A percentile compares a stretch with the other conserved stretches of the same genome.
These are phyloP conservation scores for Tethea ocularis DNA, from an alignment of 2,888 invertebrate genomes.

Conservation along the genomic window DNA sequence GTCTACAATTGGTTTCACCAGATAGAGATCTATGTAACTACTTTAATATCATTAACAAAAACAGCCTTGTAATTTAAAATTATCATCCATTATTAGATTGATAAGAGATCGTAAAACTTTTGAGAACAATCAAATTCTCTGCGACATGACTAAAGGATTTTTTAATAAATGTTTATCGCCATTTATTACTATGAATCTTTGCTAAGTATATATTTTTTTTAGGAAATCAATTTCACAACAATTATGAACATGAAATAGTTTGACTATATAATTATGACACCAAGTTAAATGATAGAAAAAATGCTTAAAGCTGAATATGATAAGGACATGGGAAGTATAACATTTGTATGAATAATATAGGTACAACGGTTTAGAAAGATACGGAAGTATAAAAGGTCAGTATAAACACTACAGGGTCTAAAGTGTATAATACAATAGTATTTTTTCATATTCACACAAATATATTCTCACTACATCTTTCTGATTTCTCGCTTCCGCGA, in stretches of 20 bases:
- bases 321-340: slow-evolving; percentile 16
- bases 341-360: slow-evolving; percentile 23
- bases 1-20: slow-evolving; percentile 31
- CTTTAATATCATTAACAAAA: slow-evolving; percentile 6
- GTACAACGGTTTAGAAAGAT: slow-evolving; percentile 54
- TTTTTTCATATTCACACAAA: slow-evolving; percentile 45
- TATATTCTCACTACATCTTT: slow-evolving; percentile 77
- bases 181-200: neutral
- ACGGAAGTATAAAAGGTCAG: slow-evolving; percentile 76
- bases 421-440: slow-evolving; percentile 66
- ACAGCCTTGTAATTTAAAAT: slow-evolving; percentile 2
- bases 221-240: slow-evolving; percentile 5
- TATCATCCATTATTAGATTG: slow-evolving; percentile 17
- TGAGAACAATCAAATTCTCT: neutral
- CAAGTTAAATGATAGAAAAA: slow-evolving; percentile 16
- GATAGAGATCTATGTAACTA: slow-evolving; percentile 28
- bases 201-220: neutral
- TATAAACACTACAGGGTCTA: slow-evolving; percentile 76
- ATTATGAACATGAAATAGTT: slow-evolving; percentile 21
- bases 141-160: neutral
- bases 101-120: neutral
- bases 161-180: neutral
- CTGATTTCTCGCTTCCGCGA: slow-evolving; percentile 57
- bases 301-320: slow-evolving; percentile 13
- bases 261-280: slow-evolving; percentile 16